These are phyloP conservation scores for Eristalis pertinax DNA, from an alignment of 2,888 invertebrate genomes.

Conservation along the genomic window DNA sequence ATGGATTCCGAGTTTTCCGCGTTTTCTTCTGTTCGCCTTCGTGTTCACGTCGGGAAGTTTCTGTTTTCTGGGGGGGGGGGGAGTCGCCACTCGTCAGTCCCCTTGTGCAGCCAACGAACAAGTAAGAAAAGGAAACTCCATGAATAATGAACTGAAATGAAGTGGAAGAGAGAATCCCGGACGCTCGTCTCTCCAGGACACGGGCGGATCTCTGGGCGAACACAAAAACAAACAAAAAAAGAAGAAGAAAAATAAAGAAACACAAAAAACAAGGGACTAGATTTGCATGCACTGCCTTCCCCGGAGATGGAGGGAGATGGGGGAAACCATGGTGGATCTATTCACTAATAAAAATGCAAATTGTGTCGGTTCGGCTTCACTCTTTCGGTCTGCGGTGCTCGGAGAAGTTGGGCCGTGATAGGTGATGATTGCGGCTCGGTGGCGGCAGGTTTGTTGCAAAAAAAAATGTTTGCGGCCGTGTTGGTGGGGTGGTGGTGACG, in stretches of 20 bases:
- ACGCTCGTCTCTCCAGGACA: conserved; percentile 47
- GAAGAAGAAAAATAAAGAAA: too few species aligned
- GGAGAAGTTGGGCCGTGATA: neutral
- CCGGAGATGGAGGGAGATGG: neutral
- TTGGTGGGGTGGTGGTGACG: conserved; percentile 52
- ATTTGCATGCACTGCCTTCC: neutral
- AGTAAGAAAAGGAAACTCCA: conserved; percentile 4
- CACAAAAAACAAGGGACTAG: neutral
- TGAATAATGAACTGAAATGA: conserved; percentile 61
- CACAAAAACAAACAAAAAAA: conserved; percentile 1
- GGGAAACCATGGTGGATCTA: conserved; percentile 7
- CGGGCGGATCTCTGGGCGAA: conserved; percentile 7
- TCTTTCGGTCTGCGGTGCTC: conserved; percentile 62
- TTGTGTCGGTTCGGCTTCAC: conserved; percentile 34
- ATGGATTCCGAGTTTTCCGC: conserved; percentile 14
- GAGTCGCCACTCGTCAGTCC: neutral
- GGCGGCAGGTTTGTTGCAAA: conserved; percentile 64
- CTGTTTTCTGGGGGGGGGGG: neutral
- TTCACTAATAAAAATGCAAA: conserved; percentile 61
- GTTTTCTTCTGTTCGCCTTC: conserved; percentile 5
- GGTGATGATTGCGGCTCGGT: conserved; percentile 66
- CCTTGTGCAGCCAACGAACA: neutral
- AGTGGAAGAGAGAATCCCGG: conserved; percentile 42
- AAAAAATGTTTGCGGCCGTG: neutral
- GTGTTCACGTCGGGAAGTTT: neutral